phyloP scores from a whole-genome alignment of 2,113 vertebrate species.

The Melospiza georgiana region DNA sequence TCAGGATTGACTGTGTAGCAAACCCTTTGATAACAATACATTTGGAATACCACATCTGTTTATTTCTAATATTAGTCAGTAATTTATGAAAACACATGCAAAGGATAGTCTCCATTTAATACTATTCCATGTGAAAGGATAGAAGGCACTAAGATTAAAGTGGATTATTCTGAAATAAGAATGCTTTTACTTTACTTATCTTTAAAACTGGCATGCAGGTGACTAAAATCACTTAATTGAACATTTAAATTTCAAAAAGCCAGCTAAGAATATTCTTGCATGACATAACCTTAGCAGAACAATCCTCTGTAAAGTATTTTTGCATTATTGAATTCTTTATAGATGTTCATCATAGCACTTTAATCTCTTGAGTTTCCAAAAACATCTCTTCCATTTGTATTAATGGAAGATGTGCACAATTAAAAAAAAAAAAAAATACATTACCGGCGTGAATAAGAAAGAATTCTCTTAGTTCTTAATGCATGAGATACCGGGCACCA shows the following conservation, averaged over 20 bases:
- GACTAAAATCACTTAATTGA: neutral
- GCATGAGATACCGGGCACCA: accelerated
- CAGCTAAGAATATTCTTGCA: neutral
- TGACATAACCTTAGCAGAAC: neutral
- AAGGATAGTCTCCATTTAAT: neutral
- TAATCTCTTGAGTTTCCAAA: neutral
- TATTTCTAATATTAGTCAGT: neutral
- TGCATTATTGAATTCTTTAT: neutral
- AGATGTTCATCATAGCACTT: neutral
- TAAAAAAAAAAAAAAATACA: neutral
- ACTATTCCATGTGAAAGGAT: neutral
- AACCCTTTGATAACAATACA: neutral
- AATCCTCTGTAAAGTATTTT: neutral
- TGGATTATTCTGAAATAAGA: neutral
- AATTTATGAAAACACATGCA: neutral
- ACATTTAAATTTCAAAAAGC: neutral
- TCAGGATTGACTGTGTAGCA: neutral
- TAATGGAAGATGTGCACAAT: neutral
- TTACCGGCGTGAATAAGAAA: neutral
- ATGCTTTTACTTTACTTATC: neutral
- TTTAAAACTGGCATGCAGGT: neutral
- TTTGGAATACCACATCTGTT: neutral
- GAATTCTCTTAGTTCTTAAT: neutral
- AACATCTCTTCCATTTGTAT: neutral
- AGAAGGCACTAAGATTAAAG: neutral